Conservation (phyloP, 2,888 invertebrate species). For the Agrochola lychnidis region DNA sequence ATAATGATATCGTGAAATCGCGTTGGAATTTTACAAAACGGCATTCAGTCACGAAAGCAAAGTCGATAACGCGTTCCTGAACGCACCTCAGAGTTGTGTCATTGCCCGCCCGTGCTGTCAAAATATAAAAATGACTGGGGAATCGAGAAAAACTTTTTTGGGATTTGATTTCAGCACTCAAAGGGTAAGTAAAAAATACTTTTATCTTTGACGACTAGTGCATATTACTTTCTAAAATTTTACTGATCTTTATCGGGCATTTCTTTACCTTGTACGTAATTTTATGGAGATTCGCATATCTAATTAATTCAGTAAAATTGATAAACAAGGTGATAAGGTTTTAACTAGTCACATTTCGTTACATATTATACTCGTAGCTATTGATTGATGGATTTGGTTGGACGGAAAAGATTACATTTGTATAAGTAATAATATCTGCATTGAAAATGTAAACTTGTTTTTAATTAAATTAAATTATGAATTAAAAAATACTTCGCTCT, state of each 20-base stretch:
- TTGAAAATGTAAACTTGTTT: neutral
- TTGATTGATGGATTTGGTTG: constrained; percentile 1
- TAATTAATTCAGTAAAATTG: constrained; percentile 52
- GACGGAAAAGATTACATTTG: neutral
- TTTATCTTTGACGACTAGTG: neutral
- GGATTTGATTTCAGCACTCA: constrained; percentile 97
- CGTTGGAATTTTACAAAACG: constrained; percentile 73
- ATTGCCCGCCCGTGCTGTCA: constrained; percentile 79
- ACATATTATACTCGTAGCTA: neutral
- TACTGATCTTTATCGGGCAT: neutral
- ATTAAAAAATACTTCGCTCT: neutral
- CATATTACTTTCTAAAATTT: neutral
- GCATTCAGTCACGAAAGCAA: constrained; percentile 78
- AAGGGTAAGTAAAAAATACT: constrained; percentile 91
- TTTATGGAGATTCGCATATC: constrained; percentile 29
- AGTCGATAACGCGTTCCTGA: constrained; percentile 70
- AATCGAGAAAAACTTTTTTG: constrained; percentile 91
- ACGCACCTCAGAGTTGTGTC: constrained; percentile 75
- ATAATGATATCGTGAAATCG: constrained; percentile 79
- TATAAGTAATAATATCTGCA: neutral
- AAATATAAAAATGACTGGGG: constrained; percentile 84
- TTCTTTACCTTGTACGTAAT: constrained; percentile 8
- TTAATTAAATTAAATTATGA: neutral
- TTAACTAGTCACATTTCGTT: constrained; percentile 15
- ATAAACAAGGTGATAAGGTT: constrained; percentile 54